Evolutionary conservation across 1,140 invertebrate species (phyloP).

Genomic region (Drosophila athabasca): DNA sequence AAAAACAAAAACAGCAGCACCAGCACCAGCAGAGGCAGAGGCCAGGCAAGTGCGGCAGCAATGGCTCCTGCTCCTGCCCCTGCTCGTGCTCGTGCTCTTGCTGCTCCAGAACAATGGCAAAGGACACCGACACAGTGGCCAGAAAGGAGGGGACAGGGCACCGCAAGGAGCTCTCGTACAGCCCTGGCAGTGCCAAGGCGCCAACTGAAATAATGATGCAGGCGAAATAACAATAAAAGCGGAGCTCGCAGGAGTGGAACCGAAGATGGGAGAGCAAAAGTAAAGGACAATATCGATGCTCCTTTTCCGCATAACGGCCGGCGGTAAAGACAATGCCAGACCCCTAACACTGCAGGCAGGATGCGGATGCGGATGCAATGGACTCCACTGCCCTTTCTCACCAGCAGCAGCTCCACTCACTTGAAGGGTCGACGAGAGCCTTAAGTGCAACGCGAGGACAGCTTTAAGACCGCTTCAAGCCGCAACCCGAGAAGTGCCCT

Average conservation of each 20-base stretch:
- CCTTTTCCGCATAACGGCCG: conserved; percentile 14
- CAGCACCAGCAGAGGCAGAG: conserved; percentile 6
- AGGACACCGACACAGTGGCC: conserved; percentile 50
- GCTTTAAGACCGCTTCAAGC: conserved; percentile 12
- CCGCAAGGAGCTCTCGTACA: conserved; percentile 21
- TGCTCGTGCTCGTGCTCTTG: too few species aligned
- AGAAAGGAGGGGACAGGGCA: background rate
- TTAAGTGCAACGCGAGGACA: conserved; percentile 1
- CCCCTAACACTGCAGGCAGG: conserved; percentile 23
- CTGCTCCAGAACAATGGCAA: conserved; percentile 54
- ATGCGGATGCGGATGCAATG: conserved; percentile 44
- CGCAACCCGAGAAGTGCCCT: background rate
- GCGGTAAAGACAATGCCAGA: conserved; percentile 52
- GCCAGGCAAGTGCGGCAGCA: background rate
- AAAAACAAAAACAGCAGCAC: conserved; percentile 42
- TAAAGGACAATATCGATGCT: conserved; percentile 37
- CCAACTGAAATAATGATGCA: conserved; percentile 80
- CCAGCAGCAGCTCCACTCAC: background rate
- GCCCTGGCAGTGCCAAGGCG: conserved; percentile 55
- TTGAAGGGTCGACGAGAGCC: background rate
- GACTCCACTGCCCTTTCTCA: background rate
- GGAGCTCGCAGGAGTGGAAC: conserved; percentile 20
- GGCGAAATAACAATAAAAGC: conserved; percentile 78
- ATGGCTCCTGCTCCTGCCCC: too few species aligned
- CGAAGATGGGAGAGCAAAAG: conserved; percentile 6